Conservation (phyloP, 2,113 vertebrate species). For the Phalacrocorax aristotelis region DNA sequence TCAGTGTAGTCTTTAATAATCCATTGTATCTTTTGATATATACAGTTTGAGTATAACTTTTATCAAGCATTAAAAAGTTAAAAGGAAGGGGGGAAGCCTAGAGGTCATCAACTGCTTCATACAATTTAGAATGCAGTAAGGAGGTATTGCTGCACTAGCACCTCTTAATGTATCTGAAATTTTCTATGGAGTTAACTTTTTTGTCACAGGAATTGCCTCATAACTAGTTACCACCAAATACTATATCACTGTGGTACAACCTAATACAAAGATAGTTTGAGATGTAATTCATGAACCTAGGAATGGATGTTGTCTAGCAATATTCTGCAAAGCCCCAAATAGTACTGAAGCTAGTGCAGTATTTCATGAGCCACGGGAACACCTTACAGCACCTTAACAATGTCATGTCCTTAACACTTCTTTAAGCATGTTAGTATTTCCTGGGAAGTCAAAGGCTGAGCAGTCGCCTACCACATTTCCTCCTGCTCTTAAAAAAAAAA, state of each 20-base stretch:
- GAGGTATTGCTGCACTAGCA: constrained; percentile 11
- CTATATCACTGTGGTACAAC: neutral
- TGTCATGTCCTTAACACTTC: neutral
- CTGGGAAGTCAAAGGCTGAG: neutral
- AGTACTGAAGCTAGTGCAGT: neutral
- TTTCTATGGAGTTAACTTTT: neutral
- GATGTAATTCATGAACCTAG: neutral
- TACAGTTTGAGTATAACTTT: constrained; percentile 40
- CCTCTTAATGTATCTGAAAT: neutral
- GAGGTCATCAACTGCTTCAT: constrained; percentile 20
- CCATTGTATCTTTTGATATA: no score
- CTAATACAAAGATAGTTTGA: neutral
- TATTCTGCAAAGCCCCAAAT: neutral
- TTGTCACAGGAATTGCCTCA: constrained; percentile 8
- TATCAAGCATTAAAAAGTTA: constrained; percentile 49
- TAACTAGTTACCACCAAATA: neutral
- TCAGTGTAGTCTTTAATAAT: no score
- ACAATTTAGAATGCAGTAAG: neutral
- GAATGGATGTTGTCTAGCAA: neutral
- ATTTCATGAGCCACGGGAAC: neutral
- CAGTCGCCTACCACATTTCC: neutral
- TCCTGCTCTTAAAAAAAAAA: neutral
- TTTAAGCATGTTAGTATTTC: neutral
- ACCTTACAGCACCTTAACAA: neutral
- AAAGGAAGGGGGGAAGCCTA: constrained; percentile 18